phyloP scores from a whole-genome alignment of 2,113 vertebrate genomes.

The Lota lota region DNA sequence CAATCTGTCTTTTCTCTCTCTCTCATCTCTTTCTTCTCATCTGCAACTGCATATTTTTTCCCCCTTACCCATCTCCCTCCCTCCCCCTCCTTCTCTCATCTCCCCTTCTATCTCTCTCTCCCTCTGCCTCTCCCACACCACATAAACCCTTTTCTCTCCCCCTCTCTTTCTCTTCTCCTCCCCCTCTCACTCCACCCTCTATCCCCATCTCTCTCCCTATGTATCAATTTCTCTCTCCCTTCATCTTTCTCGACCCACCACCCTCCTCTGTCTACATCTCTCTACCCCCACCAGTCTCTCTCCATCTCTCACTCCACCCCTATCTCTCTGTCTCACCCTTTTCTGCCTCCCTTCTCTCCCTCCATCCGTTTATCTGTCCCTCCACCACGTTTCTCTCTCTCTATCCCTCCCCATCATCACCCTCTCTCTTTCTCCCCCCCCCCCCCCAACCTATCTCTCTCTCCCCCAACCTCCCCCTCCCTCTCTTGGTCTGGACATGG shows the following conservation, averaged over 20 bases:
- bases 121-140: no score
- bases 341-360: not conserved
- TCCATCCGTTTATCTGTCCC: not conserved
- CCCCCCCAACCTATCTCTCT: not conserved
- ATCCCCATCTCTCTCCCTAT: not conserved
- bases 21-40: no score
- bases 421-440: conserved; percentile 4
- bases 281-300: not conserved
- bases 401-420: not conserved
- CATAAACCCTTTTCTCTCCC: no score
- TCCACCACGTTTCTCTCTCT: not conserved
- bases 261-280: not conserved
- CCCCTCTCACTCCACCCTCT: not conserved
- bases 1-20: no score
- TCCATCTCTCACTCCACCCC: not conserved
- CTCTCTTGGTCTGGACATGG: conserved; percentile 57
- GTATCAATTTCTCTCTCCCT: not conserved
- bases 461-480: not conserved
- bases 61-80: no score
- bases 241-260: not conserved
- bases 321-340: not conserved
- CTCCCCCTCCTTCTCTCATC: no score
- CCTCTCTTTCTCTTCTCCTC: no score
- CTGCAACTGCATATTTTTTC: no score
- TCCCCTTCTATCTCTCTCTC: no score